Percentiles rank a stretch among this genome's conserved stretches.
Evolutionary conservation across 2,888 invertebrate genomes (phyloP).

Genomic region (Pherbina coryleti): DNA sequence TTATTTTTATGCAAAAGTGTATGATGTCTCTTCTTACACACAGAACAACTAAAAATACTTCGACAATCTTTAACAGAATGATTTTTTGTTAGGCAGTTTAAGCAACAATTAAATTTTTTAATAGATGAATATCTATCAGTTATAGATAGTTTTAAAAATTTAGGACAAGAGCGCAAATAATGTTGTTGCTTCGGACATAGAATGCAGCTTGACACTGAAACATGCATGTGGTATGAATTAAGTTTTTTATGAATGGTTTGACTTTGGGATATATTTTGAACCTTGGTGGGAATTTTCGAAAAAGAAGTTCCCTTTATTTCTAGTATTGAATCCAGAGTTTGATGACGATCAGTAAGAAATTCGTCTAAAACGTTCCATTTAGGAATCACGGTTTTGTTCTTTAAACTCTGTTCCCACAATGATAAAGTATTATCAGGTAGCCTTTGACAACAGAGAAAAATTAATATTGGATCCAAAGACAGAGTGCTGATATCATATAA

Average conservation of each 20-base stretch:
- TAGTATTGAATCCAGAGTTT: not conserved
- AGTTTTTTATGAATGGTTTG: not conserved
- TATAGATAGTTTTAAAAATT: not conserved
- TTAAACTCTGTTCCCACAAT: not conserved
- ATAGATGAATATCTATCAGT: not conserved
- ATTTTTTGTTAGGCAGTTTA: slow-evolving; percentile 19
- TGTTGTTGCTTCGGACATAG: not conserved
- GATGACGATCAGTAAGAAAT: not conserved
- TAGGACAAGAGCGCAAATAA: not conserved
- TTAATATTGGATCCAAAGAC: not conserved
- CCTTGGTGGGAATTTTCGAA: not conserved
- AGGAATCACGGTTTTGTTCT: not conserved
- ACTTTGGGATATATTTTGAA: not conserved
- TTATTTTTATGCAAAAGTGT: too few species aligned
- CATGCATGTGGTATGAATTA: not conserved
- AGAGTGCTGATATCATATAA: not conserved
- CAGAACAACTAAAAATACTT: too few species aligned
- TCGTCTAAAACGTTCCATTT: not conserved
- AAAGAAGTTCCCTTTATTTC: not conserved
- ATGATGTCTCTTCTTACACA: too few species aligned
- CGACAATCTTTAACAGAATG: too few species aligned
- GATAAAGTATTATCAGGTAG: not conserved
- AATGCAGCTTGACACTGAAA: not conserved
- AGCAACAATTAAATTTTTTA: slow-evolving; percentile 2
- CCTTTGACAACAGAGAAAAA: not conserved